Evolutionary conservation across 2,797 vertebrate genomes (phyloP), one percentile per base, ranked within the genome.

Genomic region (Synaphobranchus kaupii): DNA sequence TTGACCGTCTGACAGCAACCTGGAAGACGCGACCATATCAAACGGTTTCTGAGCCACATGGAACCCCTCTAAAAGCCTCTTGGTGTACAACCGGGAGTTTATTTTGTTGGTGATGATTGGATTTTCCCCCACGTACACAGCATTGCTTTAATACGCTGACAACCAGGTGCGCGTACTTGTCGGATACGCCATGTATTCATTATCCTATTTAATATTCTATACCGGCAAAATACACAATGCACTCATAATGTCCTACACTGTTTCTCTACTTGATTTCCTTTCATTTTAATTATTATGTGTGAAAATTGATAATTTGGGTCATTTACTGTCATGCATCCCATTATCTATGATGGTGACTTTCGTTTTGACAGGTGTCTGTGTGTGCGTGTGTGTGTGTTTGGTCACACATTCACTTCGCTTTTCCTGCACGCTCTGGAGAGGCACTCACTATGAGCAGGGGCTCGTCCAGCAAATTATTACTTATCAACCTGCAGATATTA

Each of bases 1-100:
- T 22, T 44, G n/a, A 73, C 52, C 31, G 47, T 87, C 91, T 93
- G 90, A 86, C 83, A 85, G 39, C 12, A 47, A 66, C 17, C 28
- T 84, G 58, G 28, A 66, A 31, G 66, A n/a, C 7, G 3, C 17
- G 9, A 22, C 54, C 71, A 4, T 17, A 76, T 78, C 34, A 20
- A 78, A 78, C 73, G 0, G n/a, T 34, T 39, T 44, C 39, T 22
- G 73, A 78, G 54, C 34, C 31, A 2, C 56, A 25, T 84, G 56
- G 15, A 44, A 20, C 34, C 34, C 34, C 20, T 78, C 31, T 78
- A 78, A 78, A 78, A 31, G 68, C 31, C 68, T 73, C 68, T 31
- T 10, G 1, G 68, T 39, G 68, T 13, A 13, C 12, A 15, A 78
- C 73, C 22, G 73, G 39, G 39, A 44, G 34, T 78, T 81, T 12